Base-by-base conservation (phyloP, 2,888 invertebrate species). In the Pegoplata infirma region DNA sequence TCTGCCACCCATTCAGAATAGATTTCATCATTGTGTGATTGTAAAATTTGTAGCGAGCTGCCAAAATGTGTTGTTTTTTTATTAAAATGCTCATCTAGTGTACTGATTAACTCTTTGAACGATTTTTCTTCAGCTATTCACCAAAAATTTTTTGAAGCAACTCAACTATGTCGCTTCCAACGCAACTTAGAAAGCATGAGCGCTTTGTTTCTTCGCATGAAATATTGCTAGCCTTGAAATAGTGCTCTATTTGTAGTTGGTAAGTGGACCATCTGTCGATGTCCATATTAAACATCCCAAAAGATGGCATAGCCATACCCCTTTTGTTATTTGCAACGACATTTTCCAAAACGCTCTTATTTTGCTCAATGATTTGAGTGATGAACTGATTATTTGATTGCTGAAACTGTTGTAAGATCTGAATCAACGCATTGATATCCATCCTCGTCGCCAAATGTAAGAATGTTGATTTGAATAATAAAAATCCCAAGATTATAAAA, bases 31-130 rank as follows among this genome's bases (percentile, higher is more conserved):
- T 53, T 8, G 51, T 63, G 14, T 51, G 58, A 36, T 68, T 25
- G 6, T 28, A 46, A 76, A 76, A 21, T 74, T 73, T n/a, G n/a
- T 69, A 76, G n/a, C 69, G 58, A 32, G 73, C 72, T 36, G 58
- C 73, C 12, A 76, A 58, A 49, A 69, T 49, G 23, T 76, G 76
- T 25, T 55, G 49, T 17, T 69, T 74, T n/a, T 6, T 55, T 53
- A 36, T 23, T 28, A 32, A 71, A 76, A 51, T 76, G 51, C 19
- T 49, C 14, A 3, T 55, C 47, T 23, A 74, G 12, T 1, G 23
- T 3, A 16, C 49, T 23, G 10, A 28, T 53, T 8, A 53, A 4
- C 12, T 53, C n/a, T 12, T 21, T 21, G 8, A 21, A 53, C 4
- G 21, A 19, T 5, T 21, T 17, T 21, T 53, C 21, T 53, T 53